phyloP scores from a whole-genome alignment of 30 jellyfish, hydroid and myxozoan genomes.

The Pseudorhiza aurosa region DNA sequence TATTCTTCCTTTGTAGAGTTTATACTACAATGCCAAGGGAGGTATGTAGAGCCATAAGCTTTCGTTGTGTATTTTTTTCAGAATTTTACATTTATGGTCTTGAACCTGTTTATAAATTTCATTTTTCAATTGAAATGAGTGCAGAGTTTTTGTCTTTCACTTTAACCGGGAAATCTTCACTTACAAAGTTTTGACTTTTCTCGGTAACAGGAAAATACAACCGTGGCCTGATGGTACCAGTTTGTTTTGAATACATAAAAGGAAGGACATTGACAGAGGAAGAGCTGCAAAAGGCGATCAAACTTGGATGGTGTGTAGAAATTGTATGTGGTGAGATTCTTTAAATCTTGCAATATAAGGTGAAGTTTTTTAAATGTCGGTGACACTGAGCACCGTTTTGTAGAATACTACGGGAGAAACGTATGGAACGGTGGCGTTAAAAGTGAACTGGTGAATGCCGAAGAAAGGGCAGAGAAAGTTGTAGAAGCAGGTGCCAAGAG shows the following conservation, averaged over 20 bases:
- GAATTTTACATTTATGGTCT: not conserved
- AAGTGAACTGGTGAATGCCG: no score
- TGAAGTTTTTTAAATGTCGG: no score
- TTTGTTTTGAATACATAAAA: slow-evolving; percentile 63
- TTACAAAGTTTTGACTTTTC: not conserved
- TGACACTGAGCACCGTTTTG: no score
- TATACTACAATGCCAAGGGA: slow-evolving; percentile 65
- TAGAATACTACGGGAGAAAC: no score
- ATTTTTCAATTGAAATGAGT: not conserved
- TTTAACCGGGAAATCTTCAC: no score
- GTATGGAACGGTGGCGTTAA: no score
- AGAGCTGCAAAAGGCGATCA: slow-evolving; percentile 59
- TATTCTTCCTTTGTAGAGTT: slow-evolving; percentile 32
- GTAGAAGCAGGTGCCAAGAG: no score
- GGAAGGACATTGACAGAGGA: slow-evolving; percentile 65
- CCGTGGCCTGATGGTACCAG: slow-evolving; percentile 86
- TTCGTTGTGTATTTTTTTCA: not conserved
- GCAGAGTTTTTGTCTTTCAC: not conserved
- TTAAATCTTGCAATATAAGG: no score
- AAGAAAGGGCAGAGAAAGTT: no score
- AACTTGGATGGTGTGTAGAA: slow-evolving; percentile 93
- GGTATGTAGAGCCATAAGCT: slow-evolving; percentile 38
- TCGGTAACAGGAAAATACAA: slow-evolving; percentile 48
- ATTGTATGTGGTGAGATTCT: slow-evolving; percentile 28
- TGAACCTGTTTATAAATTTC: not conserved